Conservation (phyloP, 2,113 vertebrate genomes). For the Glareola pratincola region DNA sequence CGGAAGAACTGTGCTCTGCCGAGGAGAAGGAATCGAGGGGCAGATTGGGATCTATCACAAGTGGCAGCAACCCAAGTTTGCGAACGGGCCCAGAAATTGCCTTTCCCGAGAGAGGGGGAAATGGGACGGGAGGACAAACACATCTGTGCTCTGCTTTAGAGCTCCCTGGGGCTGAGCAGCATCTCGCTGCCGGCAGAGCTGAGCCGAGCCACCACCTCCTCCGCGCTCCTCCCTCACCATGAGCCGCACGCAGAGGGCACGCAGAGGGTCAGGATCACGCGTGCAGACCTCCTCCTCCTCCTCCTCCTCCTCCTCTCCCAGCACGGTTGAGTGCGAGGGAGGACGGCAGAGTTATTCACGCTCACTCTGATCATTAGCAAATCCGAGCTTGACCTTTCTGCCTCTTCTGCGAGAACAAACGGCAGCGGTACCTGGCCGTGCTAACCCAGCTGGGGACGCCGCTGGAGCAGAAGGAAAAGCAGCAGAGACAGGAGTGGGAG, state of each 20-base stretch:
- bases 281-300: not conserved
- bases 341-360: not conserved
- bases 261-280: not conserved
- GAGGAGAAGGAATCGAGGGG: not conserved
- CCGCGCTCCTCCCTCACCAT: not conserved
- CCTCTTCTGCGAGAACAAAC: not conserved
- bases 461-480: not conserved
- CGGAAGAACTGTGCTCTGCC: not conserved
- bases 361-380: not conserved
- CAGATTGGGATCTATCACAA: not conserved
- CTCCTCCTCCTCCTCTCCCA: not conserved
- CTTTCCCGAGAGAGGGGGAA: not conserved
- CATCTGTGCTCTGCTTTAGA: not conserved
- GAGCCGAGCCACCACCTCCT: not conserved
- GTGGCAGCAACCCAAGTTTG: not conserved
- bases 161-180: not conserved
- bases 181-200: too few species aligned
- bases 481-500: not conserved
- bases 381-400: not conserved
- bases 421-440: not conserved
- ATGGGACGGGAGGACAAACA: not conserved
- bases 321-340: not conserved
- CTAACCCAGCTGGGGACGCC: not conserved
- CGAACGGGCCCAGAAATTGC: not conserved
- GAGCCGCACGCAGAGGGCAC: fast-evolving